Conservation (phyloP, 2,888 invertebrate genomes). For the Drosophila pseudotakahashii region DNA sequence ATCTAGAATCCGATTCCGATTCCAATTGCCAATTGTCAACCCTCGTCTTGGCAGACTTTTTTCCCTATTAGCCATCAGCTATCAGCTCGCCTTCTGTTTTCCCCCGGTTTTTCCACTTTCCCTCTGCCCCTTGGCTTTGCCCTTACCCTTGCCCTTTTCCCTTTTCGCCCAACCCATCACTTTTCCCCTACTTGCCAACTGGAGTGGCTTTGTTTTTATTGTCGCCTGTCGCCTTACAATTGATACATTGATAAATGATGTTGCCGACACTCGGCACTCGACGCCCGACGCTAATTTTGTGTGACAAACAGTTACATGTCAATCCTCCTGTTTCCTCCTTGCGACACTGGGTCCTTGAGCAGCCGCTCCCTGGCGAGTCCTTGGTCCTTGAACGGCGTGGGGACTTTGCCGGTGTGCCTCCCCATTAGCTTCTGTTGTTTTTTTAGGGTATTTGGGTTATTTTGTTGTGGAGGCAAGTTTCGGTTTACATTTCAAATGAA, state of each 20-base stretch:
- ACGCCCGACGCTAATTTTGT: conserved; percentile 64
- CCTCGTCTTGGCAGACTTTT: conserved; percentile 30
- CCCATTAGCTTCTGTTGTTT: background rate
- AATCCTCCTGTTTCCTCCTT: conserved; percentile 48
- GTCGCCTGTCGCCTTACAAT: conserved; percentile 62
- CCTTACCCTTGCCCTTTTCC: background rate
- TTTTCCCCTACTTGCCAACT: background rate
- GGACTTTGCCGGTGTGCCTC: background rate
- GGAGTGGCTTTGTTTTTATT: conserved; percentile 65
- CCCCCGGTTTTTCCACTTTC: conserved; percentile 4
- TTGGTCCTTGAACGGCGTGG: background rate
- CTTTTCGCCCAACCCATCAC: no score
- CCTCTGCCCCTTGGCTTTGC: background rate
- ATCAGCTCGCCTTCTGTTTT: conserved; percentile 10
- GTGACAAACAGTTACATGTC: conserved; percentile 71
- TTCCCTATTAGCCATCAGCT: conserved; percentile 8
- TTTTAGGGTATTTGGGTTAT: background rate
- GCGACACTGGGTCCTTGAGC: background rate
- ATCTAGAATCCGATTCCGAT: conserved; percentile 14
- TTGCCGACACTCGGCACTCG: conserved; percentile 35
- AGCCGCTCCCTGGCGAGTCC: conserved; percentile 7
- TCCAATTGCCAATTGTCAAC: conserved; percentile 34
- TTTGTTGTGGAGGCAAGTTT: no score
- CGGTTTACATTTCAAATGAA: no score
- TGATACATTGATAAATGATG: conserved; percentile 51